Percentiles rank a stretch among this genome's conserved stretches.
Evolutionary conservation across 2,113 vertebrate genomes (phyloP).

Genomic region (Ailuropoda melanoleuca): DNA sequence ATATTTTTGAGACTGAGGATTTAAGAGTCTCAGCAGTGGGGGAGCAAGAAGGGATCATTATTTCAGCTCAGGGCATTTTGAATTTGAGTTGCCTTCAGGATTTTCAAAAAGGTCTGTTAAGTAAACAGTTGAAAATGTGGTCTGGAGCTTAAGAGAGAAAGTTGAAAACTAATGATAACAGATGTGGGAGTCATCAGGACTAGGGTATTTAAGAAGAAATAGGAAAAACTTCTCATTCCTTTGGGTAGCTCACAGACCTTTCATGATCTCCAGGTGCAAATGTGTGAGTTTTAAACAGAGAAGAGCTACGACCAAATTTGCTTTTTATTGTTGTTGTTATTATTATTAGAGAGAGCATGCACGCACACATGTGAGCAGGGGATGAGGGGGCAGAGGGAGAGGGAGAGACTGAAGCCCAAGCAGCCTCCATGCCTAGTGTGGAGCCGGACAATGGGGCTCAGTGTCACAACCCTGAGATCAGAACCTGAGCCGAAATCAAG

Average conservation of each 20-base stretch:
- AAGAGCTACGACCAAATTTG: neutral
- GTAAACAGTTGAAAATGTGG: neutral
- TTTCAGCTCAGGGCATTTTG: neutral
- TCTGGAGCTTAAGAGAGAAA: neutral
- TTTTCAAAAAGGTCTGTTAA: neutral
- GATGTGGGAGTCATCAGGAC: neutral
- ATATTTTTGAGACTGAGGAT: neutral
- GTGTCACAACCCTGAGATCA: neutral
- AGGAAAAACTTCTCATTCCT: neutral
- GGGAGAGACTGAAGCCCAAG: neutral
- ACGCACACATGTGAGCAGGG: neutral
- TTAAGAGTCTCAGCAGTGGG: neutral
- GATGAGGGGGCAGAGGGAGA: neutral
- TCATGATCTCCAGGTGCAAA: neutral
- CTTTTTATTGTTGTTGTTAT: neutral
- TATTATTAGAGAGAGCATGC: neutral
- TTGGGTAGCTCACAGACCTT: neutral
- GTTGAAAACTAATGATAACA: neutral
- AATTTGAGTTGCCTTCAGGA: neutral
- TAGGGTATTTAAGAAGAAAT: neutral
- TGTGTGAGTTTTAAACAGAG: neutral
- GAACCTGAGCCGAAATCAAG: neutral
- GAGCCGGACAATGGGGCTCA: neutral
- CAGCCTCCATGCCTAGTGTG: neutral
- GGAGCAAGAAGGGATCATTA: neutral